Evolutionary conservation across 2,888 invertebrate genomes (phyloP).

Genomic region (Drosophila meridiana): DNA sequence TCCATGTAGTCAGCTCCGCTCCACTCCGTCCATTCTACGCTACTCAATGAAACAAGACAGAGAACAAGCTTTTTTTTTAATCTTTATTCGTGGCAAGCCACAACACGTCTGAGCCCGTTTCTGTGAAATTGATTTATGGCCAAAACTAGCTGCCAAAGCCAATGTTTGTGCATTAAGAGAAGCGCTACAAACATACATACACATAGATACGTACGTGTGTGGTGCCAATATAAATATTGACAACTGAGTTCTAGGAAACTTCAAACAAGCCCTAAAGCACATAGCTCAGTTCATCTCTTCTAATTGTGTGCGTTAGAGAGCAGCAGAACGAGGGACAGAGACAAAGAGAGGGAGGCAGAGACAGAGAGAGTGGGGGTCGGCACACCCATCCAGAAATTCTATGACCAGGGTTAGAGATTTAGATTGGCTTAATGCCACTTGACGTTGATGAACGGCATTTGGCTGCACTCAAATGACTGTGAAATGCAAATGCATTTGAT

Average conservation of each 20-base stretch:
- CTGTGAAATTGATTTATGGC: conserved; percentile 32
- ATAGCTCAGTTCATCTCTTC: neutral
- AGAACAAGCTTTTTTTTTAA: conserved; percentile 22
- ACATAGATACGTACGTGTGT: conserved; percentile 21
- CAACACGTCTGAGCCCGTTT: conserved; percentile 17
- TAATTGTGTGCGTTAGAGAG: conserved; percentile 39
- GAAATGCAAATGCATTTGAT: conserved; percentile 44
- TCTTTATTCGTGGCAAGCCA: conserved; percentile 15
- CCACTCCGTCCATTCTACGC: neutral
- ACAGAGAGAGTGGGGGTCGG: conserved; percentile 7
- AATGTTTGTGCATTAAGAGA: conserved; percentile 72
- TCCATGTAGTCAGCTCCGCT: conserved; percentile 34
- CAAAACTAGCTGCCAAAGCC: conserved; percentile 14
- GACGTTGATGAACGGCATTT: conserved; percentile 66
- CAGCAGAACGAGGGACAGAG: neutral
- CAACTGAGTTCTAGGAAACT: conserved; percentile 67
- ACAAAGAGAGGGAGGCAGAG: neutral
- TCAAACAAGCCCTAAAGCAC: neutral
- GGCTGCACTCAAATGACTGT: conserved; percentile 34
- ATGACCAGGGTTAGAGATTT: conserved; percentile 37
- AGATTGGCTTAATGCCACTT: conserved; percentile 77
- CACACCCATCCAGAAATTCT: conserved; percentile 56
- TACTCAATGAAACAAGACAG: conserved; percentile 6
- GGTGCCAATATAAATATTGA: conserved; percentile 69
- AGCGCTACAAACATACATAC: conserved; percentile 33